Evolutionary conservation across 2,888 invertebrate species (phyloP).

Genomic region (Epinotia ramella): DNA sequence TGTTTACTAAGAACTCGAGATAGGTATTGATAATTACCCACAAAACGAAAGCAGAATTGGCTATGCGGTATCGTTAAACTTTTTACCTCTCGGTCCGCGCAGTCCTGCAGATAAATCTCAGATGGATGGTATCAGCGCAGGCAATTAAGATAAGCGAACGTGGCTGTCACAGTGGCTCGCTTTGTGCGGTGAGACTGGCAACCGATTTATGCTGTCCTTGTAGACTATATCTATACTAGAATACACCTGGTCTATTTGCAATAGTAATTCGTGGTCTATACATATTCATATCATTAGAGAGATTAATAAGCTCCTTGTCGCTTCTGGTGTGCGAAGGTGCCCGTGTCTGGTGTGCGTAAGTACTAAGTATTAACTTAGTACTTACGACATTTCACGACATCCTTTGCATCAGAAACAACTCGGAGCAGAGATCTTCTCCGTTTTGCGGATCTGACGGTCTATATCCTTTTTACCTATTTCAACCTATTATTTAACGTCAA

Average conservation of each 20-base stretch:
- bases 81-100: slow-evolving; percentile 66
- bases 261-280: not conserved
- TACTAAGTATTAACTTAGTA: no score
- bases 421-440: not conserved
- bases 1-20: slow-evolving; percentile 3
- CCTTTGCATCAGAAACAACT: not conserved
- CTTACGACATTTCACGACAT: not conserved
- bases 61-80: slow-evolving; percentile 66
- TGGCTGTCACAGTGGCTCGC: slow-evolving; percentile 74
- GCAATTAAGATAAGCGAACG: slow-evolving; percentile 82
- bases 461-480: no score
- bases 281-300: not conserved
- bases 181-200: slow-evolving; percentile 67
- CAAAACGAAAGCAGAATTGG: slow-evolving; percentile 24
- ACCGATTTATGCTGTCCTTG: slow-evolving; percentile 65
- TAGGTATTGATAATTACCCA: slow-evolving; percentile 34
- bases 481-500: not conserved
- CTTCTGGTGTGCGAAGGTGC: not conserved
- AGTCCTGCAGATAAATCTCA: slow-evolving; percentile 74
- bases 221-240: not conserved
- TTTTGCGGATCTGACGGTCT: not conserved
- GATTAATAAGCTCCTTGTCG: not conserved
- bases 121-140: slow-evolving; percentile 74
- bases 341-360: no score
- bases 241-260: slow-evolving; percentile 19